Conservation (phyloP, 2,888 invertebrate genomes). For the Torymus texanus region DNA sequence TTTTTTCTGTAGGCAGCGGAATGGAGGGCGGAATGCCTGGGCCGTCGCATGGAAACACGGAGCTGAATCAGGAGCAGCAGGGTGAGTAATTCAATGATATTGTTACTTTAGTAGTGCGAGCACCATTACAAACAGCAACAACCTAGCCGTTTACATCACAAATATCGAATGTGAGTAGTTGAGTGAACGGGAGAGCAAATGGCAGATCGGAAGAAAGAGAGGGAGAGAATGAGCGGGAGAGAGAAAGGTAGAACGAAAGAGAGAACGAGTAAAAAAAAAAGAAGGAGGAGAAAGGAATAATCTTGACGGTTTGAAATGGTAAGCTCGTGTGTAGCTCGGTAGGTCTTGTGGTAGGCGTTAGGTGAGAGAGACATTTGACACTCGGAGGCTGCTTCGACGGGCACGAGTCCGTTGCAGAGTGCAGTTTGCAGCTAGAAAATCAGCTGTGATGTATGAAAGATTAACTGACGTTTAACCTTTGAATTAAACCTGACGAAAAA, state of each 20-base stretch:
- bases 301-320: slow-evolving; percentile 75
- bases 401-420: slow-evolving; percentile 70
- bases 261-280: slow-evolving; percentile 54
- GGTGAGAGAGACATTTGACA: slow-evolving; percentile 74
- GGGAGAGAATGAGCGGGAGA: slow-evolving; percentile 57
- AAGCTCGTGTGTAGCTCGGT: slow-evolving; percentile 75
- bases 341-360: slow-evolving; percentile 74
- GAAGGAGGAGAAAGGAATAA: slow-evolving; percentile 66
- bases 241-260: slow-evolving; percentile 56
- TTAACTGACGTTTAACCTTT: slow-evolving; percentile 57
- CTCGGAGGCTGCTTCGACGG: slow-evolving; percentile 69
- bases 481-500: slow-evolving; percentile 44
- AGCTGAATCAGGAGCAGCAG: slow-evolving; percentile 74
- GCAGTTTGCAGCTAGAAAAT: slow-evolving; percentile 71
- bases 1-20: slow-evolving; percentile 64
- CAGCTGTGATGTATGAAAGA: slow-evolving; percentile 71
- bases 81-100: slow-evolving; percentile 69
- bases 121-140: slow-evolving; percentile 76
- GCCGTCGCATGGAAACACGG: slow-evolving; percentile 71
- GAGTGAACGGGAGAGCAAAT: slow-evolving; percentile 52
- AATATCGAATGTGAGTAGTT: slow-evolving; percentile 70
- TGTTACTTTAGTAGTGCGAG: slow-evolving; percentile 73
- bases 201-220: slow-evolving; percentile 50
- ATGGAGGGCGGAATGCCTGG: slow-evolving; percentile 73
- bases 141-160: slow-evolving; percentile 75